Conservation (phyloP, 2,797 vertebrate species). For the Acropternis orthonyx region DNA sequence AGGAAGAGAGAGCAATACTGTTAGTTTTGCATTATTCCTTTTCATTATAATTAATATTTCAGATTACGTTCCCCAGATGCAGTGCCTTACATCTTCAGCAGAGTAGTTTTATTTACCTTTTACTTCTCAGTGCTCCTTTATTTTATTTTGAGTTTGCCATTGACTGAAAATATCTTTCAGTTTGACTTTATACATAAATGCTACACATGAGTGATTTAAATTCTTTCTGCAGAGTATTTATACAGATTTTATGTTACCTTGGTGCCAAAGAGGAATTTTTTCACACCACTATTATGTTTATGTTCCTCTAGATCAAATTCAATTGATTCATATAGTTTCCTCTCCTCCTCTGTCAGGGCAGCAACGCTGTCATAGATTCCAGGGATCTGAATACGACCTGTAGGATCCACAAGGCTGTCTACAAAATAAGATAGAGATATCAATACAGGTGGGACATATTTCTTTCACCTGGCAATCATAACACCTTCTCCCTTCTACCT, state of each 20-base stretch:
- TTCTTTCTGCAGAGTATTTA: not conserved
- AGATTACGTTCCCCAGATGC: not conserved
- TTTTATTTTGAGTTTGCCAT: not conserved
- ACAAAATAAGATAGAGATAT: not conserved
- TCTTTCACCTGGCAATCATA: not conserved
- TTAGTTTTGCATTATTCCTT: not conserved
- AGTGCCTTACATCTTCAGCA: not conserved
- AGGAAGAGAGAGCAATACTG: not conserved
- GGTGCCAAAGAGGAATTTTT: slow-evolving; percentile 83
- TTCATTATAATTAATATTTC: not conserved
- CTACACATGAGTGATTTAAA: not conserved
- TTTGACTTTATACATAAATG: not conserved
- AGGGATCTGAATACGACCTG: slow-evolving; percentile 86
- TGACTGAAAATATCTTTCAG: not conserved
- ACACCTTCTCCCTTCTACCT: not conserved
- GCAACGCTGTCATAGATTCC: slow-evolving; percentile 85
- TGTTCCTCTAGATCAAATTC: slow-evolving; percentile 85
- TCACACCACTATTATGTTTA: slow-evolving; percentile 76
- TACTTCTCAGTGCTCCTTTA: not conserved
- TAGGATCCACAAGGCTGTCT: slow-evolving; percentile 88
- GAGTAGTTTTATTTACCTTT: not conserved
- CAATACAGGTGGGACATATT: not conserved
- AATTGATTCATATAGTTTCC: slow-evolving; percentile 79
- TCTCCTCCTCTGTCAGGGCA: slow-evolving; percentile 83
- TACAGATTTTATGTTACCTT: slow-evolving; percentile 78